Evolutionary conservation across 2,888 invertebrate species (phyloP).

Genomic region (Protonemura montana): DNA sequence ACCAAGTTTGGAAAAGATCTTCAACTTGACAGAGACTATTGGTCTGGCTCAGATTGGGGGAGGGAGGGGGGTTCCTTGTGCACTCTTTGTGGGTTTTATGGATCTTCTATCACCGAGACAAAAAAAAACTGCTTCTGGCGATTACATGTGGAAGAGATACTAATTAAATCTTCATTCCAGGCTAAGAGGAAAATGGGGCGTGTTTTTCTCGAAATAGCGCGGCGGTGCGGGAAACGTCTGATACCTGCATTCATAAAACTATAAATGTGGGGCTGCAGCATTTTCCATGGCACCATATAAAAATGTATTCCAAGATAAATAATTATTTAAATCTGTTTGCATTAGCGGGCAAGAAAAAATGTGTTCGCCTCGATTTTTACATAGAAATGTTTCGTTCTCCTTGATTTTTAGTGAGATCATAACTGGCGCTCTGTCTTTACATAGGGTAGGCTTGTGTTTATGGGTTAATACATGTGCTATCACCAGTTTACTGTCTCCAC

Average conservation of each 20-base stretch:
- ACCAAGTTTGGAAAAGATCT: neutral
- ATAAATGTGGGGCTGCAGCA: constrained; percentile 25
- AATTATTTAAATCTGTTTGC: constrained; percentile 37
- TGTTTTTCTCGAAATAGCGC: neutral
- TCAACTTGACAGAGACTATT: neutral
- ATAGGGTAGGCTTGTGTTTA: constrained; percentile 43
- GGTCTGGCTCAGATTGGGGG: neutral
- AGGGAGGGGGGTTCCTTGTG: neutral
- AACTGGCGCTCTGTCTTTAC: constrained; percentile 37
- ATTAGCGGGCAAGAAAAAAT: constrained; percentile 27
- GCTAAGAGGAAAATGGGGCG: neutral
- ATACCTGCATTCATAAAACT: constrained; percentile 17
- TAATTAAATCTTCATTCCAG: neutral
- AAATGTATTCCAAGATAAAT: constrained; percentile 28
- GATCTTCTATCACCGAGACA: neutral
- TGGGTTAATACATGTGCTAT: constrained; percentile 33
- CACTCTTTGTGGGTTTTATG: neutral
- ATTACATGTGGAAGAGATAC: neutral
- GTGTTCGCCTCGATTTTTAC: constrained; percentile 32
- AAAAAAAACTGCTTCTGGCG: neutral
- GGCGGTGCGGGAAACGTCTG: neutral
- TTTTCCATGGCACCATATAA: constrained; percentile 36
- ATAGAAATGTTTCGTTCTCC: constrained; percentile 37
- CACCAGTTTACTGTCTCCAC: constrained; percentile 39
- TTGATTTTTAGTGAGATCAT: constrained; percentile 34